These are phyloP conservation scores for Odocoileus hemionus DNA, from an alignment of 2,113 vertebrate genomes.

Conservation along the genomic window DNA sequence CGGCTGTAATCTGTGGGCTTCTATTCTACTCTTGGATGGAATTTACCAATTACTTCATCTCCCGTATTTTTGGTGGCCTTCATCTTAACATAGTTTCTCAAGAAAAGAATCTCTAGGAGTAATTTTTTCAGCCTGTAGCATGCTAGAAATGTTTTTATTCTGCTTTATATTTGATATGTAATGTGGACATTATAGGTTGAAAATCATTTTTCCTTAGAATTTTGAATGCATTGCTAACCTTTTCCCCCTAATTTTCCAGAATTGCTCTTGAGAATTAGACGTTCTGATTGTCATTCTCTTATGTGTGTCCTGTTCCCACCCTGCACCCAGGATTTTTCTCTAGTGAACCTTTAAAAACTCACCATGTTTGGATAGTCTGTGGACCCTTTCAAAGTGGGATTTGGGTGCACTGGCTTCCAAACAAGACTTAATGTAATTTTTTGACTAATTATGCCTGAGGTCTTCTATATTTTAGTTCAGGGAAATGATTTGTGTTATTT, in stretches of 20 bases:
- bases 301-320: not conserved
- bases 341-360: not conserved
- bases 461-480: not conserved
- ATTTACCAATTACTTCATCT: not conserved
- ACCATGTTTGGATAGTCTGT: not conserved
- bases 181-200: not conserved
- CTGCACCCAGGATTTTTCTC: not conserved
- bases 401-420: not conserved
- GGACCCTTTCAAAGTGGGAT: not conserved
- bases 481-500: not conserved
- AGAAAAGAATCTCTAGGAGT: not conserved
- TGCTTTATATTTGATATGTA: not conserved
- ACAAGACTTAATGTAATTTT: not conserved
- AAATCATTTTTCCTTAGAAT: not conserved
- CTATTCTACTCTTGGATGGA: not conserved
- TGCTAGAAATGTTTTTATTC: not conserved
- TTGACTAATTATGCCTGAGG: not conserved
- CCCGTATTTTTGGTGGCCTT: not conserved
- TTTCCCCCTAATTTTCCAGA: not conserved
- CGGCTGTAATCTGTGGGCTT: not conserved
- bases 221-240: not conserved
- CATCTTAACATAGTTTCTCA: not conserved
- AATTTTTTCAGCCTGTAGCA: not conserved
- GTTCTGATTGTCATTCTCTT: not conserved
- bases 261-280: not conserved